Percentiles rank a stretch among this genome's conserved stretches.
These are phyloP conservation scores for Chrysina gloriosa DNA, from an alignment of 2,888 invertebrate genomes.

Conservation along the genomic window DNA sequence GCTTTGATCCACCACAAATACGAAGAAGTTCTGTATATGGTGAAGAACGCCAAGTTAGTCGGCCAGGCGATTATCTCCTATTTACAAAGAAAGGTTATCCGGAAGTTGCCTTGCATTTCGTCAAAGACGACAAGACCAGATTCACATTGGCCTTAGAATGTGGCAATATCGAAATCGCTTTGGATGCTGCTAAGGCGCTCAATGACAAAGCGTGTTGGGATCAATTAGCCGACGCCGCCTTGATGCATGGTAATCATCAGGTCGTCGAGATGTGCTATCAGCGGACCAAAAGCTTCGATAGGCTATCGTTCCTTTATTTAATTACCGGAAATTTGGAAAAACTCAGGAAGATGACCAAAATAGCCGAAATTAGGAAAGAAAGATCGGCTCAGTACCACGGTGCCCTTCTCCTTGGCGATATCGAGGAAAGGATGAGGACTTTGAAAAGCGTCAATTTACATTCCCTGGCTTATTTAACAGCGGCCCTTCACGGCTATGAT, in stretches of 20 bases:
- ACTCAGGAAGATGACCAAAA: slow-evolving; percentile 98
- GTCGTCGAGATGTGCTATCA: slow-evolving; percentile 99
- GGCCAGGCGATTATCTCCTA: slow-evolving; percentile 99
- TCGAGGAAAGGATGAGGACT: slow-evolving; percentile 87
- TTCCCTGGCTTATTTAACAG: slow-evolving; percentile 92
- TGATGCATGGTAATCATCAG: slow-evolving; percentile 94
- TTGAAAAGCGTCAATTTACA: slow-evolving; percentile 80
- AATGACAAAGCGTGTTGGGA: slow-evolving; percentile 98
- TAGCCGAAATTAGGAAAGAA: slow-evolving; percentile 98
- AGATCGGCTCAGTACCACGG: slow-evolving; percentile 97
- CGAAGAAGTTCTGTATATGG: slow-evolving; percentile 94
- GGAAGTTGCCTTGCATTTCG: slow-evolving; percentile 98
- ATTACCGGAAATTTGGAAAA: slow-evolving; percentile 99
- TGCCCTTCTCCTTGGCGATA: slow-evolving; percentile 91
- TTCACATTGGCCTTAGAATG: slow-evolving; percentile 97
- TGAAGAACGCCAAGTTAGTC: slow-evolving; percentile 93
- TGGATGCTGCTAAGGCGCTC: slow-evolving; percentile 94
- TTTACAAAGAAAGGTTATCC: slow-evolving; percentile 98
- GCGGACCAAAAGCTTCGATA: slow-evolving; percentile 98
- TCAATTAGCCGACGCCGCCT: slow-evolving; percentile 91
- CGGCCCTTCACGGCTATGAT: slow-evolving; percentile 88
- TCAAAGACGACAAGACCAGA: slow-evolving; percentile 97
- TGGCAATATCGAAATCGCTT: slow-evolving; percentile 96
- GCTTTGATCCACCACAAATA: slow-evolving; percentile 96
- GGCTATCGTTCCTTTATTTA: slow-evolving; percentile 95